These are phyloP conservation scores for Morus bassanus DNA, from an alignment of 2,797 vertebrate species.

Conservation along the genomic window DNA sequence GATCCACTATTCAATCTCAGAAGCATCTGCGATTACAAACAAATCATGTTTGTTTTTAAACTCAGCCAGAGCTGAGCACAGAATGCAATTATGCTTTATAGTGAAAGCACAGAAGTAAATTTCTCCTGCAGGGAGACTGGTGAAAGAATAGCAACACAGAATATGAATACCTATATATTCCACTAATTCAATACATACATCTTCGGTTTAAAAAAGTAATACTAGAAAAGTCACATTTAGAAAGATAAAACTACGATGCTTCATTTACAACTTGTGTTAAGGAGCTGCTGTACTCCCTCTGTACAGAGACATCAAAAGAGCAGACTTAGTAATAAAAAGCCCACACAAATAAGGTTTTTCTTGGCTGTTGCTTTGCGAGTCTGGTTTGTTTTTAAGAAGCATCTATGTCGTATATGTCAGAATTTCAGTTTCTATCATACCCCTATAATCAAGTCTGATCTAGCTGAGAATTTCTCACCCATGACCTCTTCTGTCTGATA, in stretches of 20 bases:
- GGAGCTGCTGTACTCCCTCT: background rate
- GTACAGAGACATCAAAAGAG: background rate
- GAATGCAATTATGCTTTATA: background rate
- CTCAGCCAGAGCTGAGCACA: background rate
- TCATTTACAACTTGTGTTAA: background rate
- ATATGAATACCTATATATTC: background rate
- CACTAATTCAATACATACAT: background rate
- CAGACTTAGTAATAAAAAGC: background rate
- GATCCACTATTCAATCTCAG: background rate
- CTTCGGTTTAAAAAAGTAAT: background rate
- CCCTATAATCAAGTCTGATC: background rate
- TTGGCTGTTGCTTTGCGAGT: background rate
- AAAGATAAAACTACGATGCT: background rate
- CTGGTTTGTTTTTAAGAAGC: background rate
- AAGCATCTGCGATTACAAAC: background rate
- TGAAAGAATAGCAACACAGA: background rate
- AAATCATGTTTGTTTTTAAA: background rate
- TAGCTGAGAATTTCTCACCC: constrained; percentile 22
- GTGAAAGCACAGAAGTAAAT: background rate
- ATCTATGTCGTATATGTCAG: background rate
- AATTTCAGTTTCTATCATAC: background rate
- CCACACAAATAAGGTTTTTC: background rate
- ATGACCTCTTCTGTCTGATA: constrained; percentile 29
- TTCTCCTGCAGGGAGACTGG: background rate
- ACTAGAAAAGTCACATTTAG: background rate